These are phyloP conservation scores for Ceratoteleas bidentatus DNA, from an alignment of 1,140 invertebrate genomes.

Conservation along the genomic window DNA sequence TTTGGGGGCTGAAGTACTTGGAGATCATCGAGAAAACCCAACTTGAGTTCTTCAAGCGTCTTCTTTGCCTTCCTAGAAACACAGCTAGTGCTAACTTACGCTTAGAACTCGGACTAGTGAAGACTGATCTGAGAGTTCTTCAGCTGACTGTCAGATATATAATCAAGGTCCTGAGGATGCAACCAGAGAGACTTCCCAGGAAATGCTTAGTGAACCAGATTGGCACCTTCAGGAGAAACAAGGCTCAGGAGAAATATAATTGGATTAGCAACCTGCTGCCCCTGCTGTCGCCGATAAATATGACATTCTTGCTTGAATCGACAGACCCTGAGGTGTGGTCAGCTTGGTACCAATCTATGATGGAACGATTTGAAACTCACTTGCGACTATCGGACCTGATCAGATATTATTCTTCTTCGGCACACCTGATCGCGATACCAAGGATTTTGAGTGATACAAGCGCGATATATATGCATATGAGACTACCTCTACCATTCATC, in stretches of 20 bases:
- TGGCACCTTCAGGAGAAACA: not conserved
- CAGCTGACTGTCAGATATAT: not conserved
- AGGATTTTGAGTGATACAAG: not conserved
- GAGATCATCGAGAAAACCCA: not conserved
- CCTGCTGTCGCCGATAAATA: not conserved
- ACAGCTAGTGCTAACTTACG: not conserved
- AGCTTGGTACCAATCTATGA: not conserved
- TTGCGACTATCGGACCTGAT: conserved; percentile 3
- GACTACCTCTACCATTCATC: not conserved
- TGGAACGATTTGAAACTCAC: not conserved
- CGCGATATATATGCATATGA: not conserved
- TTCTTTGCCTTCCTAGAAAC: conserved; percentile 5
- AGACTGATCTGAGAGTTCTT: not conserved
- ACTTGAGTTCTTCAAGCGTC: conserved; percentile 5
- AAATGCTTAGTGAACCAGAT: not conserved
- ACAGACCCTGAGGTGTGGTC: not conserved
- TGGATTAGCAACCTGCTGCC: conserved; percentile 8
- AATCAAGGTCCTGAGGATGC: not conserved
- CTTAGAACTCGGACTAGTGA: conserved; percentile 7
- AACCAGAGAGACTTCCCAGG: not conserved
- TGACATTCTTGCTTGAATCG: not conserved
- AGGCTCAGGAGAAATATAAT: not conserved
- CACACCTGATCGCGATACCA: not conserved
- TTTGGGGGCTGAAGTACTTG: not conserved
- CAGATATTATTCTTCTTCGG: not conserved